Conservation (phyloP, 2,797 vertebrate genomes). For the Premnoplex brunnescens region DNA sequence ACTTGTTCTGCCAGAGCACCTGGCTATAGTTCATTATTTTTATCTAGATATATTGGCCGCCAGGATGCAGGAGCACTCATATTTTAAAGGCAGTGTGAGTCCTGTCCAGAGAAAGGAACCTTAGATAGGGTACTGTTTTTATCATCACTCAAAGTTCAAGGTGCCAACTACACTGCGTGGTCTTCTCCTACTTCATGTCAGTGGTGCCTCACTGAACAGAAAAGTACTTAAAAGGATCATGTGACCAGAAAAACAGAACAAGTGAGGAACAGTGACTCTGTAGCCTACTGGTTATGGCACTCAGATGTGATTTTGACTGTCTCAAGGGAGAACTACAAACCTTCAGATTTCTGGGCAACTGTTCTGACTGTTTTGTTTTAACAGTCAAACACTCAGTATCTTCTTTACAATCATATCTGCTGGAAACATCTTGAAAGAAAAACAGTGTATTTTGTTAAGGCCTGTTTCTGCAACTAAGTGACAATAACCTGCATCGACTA, state of each 20-base stretch:
- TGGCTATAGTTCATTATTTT: background rate
- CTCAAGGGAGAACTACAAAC: background rate
- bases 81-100: background rate
- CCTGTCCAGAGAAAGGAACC: background rate
- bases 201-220: background rate
- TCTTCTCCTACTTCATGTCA: background rate
- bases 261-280: background rate
- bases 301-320: background rate
- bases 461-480: background rate
- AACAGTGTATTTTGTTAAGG: background rate
- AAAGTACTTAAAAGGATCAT: background rate
- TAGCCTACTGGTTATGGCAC: background rate
- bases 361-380: background rate
- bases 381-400: background rate
- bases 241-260: background rate
- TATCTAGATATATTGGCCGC: background rate
- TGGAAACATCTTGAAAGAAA: background rate
- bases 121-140: background rate
- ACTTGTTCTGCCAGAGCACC: background rate
- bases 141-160: background rate
- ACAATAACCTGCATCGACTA: rapidly evolving
- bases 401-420: background rate
- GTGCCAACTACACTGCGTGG: background rate
- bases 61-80: background rate
- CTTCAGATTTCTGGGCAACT: background rate